A percentile compares a stretch with the other conserved stretches of the same genome.
phyloP scores from a whole-genome alignment of 2,797 vertebrate species.

The Sternarchorhynchus goeldii region DNA sequence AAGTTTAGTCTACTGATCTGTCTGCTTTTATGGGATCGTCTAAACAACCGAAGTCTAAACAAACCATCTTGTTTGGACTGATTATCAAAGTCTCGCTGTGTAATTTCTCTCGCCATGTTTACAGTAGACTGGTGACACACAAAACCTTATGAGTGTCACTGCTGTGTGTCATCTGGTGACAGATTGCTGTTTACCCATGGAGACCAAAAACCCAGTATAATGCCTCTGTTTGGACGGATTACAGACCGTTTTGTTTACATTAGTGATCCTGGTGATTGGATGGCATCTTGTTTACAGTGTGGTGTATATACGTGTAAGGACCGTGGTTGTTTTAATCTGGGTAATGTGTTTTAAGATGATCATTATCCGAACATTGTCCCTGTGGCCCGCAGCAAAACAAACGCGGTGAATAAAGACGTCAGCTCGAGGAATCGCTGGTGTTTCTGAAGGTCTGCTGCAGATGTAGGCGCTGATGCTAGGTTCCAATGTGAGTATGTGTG shows the following conservation, averaged over 20 bases:
- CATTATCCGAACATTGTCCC: neutral
- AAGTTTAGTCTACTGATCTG: neutral
- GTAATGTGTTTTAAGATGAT: constrained; percentile 31
- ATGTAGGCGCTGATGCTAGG: neutral
- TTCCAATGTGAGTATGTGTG: constrained; percentile 13
- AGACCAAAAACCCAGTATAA: constrained; percentile 41
- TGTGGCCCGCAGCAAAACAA: neutral
- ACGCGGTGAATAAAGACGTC: neutral
- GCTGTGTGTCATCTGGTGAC: constrained; percentile 46
- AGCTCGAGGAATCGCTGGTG: too few relatives aligned
- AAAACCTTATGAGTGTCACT: constrained; percentile 21
- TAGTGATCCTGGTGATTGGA: constrained; percentile 51
- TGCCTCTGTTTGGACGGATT: constrained; percentile 49
- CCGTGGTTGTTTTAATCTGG: constrained; percentile 40
- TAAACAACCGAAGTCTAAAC: neutral
- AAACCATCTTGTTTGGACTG: constrained; percentile 1
- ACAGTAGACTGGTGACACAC: constrained; percentile 9
- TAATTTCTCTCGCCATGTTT: constrained; percentile 28
- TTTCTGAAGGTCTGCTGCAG: neutral
- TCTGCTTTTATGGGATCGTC: neutral
- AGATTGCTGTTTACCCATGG: constrained; percentile 34
- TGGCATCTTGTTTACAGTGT: constrained; percentile 40
- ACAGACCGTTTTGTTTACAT: constrained; percentile 52
- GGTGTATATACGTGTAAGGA: constrained; percentile 50
- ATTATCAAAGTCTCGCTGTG: constrained; percentile 8